Evolutionary conservation across 2,113 vertebrate genomes (phyloP).

Genomic region (Dicaeum eximium): DNA sequence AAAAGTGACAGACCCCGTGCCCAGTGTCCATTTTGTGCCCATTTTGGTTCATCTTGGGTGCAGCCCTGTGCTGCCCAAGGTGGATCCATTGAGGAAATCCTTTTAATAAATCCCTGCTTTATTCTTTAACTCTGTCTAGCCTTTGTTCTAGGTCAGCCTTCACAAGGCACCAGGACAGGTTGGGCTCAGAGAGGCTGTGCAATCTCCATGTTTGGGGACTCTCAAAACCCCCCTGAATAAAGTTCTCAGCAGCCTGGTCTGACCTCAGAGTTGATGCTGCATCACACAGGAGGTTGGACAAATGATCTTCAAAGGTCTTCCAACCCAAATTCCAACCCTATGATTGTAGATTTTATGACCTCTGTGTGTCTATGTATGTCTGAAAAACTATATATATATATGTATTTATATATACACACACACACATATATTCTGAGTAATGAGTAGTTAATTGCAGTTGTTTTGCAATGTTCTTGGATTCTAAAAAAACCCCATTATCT

Average conservation of each 20-base stretch:
- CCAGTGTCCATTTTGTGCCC: no score
- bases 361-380: not conserved
- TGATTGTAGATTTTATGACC: no score
- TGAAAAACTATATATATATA: no score
- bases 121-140: no score
- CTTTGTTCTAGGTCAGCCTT: no score
- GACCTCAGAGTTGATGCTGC: not conserved
- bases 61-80: no score
- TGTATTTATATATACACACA: fast-evolving
- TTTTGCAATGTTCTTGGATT: not conserved
- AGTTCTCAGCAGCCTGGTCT: not conserved
- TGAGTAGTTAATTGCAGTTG: not conserved
- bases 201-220: not conserved
- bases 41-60: no score
- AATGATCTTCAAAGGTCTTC: not conserved
- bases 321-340: not conserved
- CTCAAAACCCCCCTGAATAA: not conserved
- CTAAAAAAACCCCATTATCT: not conserved
- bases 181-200: not conserved
- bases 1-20: no score
- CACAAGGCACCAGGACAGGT: not conserved
- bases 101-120: no score
- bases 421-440: not conserved
- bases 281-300: not conserved
- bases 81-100: no score